These are phyloP conservation scores for Parasteatoda lunata DNA, from an alignment of 2,888 invertebrate genomes.

Conservation along the genomic window DNA sequence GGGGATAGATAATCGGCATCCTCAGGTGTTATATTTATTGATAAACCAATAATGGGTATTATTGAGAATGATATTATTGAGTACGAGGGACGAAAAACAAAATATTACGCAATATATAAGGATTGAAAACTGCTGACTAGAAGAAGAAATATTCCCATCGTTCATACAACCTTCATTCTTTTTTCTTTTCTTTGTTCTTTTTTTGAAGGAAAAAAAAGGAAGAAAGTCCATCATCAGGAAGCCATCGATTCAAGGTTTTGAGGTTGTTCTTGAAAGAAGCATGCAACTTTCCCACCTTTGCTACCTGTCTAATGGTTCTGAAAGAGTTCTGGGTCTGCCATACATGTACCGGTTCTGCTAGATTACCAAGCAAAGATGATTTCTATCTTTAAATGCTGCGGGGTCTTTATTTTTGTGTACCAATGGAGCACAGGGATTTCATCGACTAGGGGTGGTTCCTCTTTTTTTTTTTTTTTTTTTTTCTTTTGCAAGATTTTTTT, in stretches of 20 bases:
- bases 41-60: too few relatives aligned
- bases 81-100: neutral
- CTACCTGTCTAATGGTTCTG: slow-evolving; percentile 45
- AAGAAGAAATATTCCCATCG: slow-evolving; percentile 23
- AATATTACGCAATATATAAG: neutral
- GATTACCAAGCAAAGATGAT: slow-evolving; percentile 34
- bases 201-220: slow-evolving; percentile 7
- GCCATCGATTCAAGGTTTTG: slow-evolving; percentile 55
- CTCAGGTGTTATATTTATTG: too few relatives aligned
- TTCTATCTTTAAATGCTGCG: slow-evolving; percentile 29
- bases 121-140: slow-evolving; percentile 26
- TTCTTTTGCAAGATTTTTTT: too few relatives aligned
- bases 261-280: slow-evolving; percentile 35
- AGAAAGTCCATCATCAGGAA: slow-evolving; percentile 46
- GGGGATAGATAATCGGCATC: too few relatives aligned
- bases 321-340: slow-evolving; percentile 8
- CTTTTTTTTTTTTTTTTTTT: slow-evolving; percentile 15
- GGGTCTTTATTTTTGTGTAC: slow-evolving; percentile 19
- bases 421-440: slow-evolving; percentile 18
- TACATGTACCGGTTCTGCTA: slow-evolving; percentile 40
- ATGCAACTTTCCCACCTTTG: slow-evolving; percentile 56
- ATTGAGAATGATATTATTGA: too few relatives aligned
- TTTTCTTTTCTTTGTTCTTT: slow-evolving; percentile 1
- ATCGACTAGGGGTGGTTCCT: slow-evolving; percentile 11
- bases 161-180: slow-evolving; percentile 26